These are phyloP conservation scores for Myanophis thanlyinensis DNA, from an alignment of 2,113 vertebrate genomes.

Conservation along the genomic window DNA sequence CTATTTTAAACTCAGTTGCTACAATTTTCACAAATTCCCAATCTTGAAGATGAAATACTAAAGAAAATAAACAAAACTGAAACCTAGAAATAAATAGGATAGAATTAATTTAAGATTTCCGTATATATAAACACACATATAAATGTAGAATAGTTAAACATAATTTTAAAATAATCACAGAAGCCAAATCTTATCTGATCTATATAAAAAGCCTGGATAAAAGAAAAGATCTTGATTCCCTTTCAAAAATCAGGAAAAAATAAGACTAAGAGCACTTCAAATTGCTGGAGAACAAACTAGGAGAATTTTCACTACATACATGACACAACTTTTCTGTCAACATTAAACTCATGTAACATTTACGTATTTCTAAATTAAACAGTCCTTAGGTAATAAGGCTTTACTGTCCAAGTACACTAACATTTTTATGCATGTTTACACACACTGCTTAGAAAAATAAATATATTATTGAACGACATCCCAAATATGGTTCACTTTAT, in stretches of 20 bases:
- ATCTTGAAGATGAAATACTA: too few species aligned
- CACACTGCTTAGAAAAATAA: not conserved
- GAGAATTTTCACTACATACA: not conserved
- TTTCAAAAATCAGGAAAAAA: not conserved
- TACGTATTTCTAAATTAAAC: not conserved
- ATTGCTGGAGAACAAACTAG: not conserved
- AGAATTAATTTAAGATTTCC: too few species aligned
- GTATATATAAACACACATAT: too few species aligned
- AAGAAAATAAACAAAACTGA: too few species aligned
- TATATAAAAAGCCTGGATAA: not conserved
- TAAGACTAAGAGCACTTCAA: not conserved
- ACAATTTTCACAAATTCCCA: not conserved
- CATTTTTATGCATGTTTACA: not conserved
- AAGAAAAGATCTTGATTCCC: not conserved
- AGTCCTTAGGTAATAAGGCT: not conserved
- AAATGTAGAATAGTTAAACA: not conserved
- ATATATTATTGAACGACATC: not conserved
- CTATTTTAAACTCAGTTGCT: not conserved
- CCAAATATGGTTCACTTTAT: not conserved
- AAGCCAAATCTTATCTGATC: not conserved
- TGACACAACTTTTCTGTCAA: not conserved
- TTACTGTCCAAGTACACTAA: not conserved
- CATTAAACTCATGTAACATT: not conserved
- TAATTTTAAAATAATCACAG: not conserved
- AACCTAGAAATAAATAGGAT: too few species aligned